These are phyloP conservation scores for Lasiurus cinereus DNA, from an alignment of 2,113 vertebrate species.

Conservation along the genomic window DNA sequence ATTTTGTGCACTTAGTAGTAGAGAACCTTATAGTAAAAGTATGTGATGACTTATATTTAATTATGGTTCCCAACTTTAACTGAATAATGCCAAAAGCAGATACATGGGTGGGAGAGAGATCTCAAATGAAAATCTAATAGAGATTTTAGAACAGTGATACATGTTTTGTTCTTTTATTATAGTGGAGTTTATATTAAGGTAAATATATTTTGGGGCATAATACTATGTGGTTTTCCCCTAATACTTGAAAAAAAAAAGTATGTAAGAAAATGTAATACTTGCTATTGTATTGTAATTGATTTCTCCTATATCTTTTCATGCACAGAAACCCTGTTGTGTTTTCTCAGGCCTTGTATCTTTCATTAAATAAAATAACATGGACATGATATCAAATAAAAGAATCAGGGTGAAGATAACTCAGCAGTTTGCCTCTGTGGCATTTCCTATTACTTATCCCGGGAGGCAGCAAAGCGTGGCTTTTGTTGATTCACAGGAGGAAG, in stretches of 20 bases:
- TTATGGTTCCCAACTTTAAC: conserved; percentile 45
- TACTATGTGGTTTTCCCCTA: conserved; percentile 58
- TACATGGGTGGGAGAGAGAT: conserved; percentile 1
- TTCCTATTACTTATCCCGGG: conserved; percentile 73
- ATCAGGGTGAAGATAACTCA: conserved; percentile 67
- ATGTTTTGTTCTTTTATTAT: conserved; percentile 42
- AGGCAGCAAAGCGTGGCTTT: conserved; percentile 37
- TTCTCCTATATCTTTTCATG: conserved; percentile 67
- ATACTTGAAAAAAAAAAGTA: conserved; percentile 60
- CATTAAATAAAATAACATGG: conserved; percentile 79
- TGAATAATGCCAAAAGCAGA: background rate
- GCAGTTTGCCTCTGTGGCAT: conserved; percentile 54
- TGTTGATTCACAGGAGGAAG: conserved; percentile 73
- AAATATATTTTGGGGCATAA: conserved; percentile 62
- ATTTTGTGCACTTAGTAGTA: conserved; percentile 47
- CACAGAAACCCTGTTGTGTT: conserved; percentile 52
- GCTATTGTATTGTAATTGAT: conserved; percentile 73
- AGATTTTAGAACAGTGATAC: background rate
- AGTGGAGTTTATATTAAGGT: conserved; percentile 48
- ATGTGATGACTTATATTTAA: conserved; percentile 48
- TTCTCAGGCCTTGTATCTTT: conserved; percentile 58
- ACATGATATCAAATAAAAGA: conserved; percentile 78
- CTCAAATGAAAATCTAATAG: conserved; percentile 55
- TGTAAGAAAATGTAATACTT: conserved; percentile 68
- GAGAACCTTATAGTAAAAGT: background rate